phyloP scores from a whole-genome alignment of 2,113 vertebrate genomes.

The Platichthys stellatus region DNA sequence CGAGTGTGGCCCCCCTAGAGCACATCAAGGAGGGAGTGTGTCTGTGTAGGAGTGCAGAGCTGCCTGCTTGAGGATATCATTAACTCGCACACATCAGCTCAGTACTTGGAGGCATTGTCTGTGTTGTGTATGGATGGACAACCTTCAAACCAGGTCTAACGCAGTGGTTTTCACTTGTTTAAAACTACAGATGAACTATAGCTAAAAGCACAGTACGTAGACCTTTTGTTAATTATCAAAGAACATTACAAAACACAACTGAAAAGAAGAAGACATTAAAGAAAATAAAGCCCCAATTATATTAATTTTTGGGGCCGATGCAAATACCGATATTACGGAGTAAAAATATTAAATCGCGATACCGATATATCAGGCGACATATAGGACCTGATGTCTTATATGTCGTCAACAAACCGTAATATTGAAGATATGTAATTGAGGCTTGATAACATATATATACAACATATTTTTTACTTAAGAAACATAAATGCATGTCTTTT shows the following conservation, averaged over 20 bases:
- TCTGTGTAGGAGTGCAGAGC: constrained; percentile 31
- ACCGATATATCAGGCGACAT: too few species aligned
- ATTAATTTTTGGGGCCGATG: too few species aligned
- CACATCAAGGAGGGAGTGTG: constrained; percentile 28
- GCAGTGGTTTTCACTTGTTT: constrained; percentile 1
- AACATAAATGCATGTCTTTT: too few species aligned
- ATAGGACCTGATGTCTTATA: too few species aligned
- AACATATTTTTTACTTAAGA: too few species aligned
- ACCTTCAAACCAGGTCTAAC: background rate
- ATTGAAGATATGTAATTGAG: too few species aligned
- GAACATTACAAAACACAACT: background rate
- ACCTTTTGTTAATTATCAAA: background rate
- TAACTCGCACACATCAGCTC: constrained; percentile 30
- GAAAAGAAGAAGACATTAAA: background rate
- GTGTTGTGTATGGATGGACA: constrained; percentile 9
- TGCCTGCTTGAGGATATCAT: constrained; percentile 25
- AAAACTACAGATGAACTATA: background rate
- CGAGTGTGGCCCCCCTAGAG: constrained; percentile 7
- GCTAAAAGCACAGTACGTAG: background rate
- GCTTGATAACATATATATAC: too few species aligned
- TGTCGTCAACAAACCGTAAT: too few species aligned
- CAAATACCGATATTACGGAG: too few species aligned
- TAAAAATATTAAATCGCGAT: too few species aligned
- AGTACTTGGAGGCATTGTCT: constrained; percentile 20
- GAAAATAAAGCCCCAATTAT: background rate